These are phyloP conservation scores for Caenorhabditis auriculariae DNA, from an alignment of 2,888 invertebrate genomes.

Conservation along the genomic window DNA sequence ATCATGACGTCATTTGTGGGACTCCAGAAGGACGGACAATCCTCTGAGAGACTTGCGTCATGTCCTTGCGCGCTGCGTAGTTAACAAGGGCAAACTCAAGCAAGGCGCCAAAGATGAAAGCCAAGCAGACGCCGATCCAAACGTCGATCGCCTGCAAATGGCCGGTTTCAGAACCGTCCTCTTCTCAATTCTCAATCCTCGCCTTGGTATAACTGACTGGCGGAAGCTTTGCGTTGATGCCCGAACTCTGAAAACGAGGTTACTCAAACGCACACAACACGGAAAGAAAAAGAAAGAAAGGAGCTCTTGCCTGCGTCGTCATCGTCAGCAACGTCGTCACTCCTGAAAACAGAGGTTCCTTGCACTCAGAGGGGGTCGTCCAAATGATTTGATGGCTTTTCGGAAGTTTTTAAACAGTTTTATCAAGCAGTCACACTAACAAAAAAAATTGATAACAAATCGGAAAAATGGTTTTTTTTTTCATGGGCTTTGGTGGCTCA, in stretches of 20 bases:
- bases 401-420: no score
- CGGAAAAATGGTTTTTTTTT: not conserved
- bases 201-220: slow-evolving; percentile 54
- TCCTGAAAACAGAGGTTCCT: slow-evolving; percentile 67
- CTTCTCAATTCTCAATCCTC: not conserved
- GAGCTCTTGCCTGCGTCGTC: slow-evolving; percentile 70
- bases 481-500: not conserved
- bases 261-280: slow-evolving; percentile 63
- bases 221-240: slow-evolving; percentile 60
- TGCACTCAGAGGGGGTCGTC: not conserved
- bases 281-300: slow-evolving; percentile 69
- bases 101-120: slow-evolving; percentile 60
- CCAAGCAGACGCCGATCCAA: slow-evolving; percentile 61
- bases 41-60: slow-evolving; percentile 35
- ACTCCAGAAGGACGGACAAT: slow-evolving; percentile 20
- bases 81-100: slow-evolving; percentile 62
- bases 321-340: slow-evolving; percentile 93
- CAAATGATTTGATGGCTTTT: not conserved
- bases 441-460: not conserved
- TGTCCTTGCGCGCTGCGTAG: slow-evolving; percentile 58
- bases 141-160: slow-evolving; percentile 57
- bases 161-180: not conserved
- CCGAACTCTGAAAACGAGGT: slow-evolving; percentile 68
- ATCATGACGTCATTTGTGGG: no score
- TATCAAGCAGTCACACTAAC: no score